Conservation (phyloP, 2,888 invertebrate genomes). For the Reticulitermes lucifugus region DNA sequence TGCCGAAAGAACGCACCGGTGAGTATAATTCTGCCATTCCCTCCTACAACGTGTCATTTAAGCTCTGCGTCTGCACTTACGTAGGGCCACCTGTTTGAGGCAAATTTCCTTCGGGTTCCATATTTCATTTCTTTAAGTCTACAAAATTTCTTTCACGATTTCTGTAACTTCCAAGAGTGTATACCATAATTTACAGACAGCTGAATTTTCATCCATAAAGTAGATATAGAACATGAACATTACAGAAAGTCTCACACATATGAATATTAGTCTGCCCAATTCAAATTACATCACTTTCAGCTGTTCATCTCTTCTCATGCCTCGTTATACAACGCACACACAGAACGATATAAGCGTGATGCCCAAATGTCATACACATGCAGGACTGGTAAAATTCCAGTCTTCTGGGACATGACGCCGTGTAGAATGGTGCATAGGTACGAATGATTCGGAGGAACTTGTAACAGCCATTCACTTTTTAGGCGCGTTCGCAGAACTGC, state of each 20-base stretch:
- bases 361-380: no score
- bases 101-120: conserved; percentile 22
- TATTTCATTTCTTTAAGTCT: not conserved
- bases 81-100: not conserved
- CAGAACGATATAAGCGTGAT: no score
- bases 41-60: not conserved
- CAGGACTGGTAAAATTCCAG: no score
- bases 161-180: not conserved
- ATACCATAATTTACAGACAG: not conserved
- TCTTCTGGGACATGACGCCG: no score
- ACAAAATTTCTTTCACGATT: not conserved
- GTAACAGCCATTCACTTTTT: no score
- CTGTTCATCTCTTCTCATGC: no score
- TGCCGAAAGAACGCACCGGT: not conserved
- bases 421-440: no score
- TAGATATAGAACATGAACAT: not conserved
- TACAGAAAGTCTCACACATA: not conserved
- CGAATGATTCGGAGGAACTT: no score
- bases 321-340: no score
- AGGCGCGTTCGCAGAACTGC: no score
- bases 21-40: not conserved
- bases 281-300: no score
- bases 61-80: not conserved
- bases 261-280: no score
- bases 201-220: not conserved